Evolutionary conservation across 2,888 invertebrate species (phyloP), one percentile per base, ranked within the genome.

Genomic region (Drosophila neotestacea): DNA sequence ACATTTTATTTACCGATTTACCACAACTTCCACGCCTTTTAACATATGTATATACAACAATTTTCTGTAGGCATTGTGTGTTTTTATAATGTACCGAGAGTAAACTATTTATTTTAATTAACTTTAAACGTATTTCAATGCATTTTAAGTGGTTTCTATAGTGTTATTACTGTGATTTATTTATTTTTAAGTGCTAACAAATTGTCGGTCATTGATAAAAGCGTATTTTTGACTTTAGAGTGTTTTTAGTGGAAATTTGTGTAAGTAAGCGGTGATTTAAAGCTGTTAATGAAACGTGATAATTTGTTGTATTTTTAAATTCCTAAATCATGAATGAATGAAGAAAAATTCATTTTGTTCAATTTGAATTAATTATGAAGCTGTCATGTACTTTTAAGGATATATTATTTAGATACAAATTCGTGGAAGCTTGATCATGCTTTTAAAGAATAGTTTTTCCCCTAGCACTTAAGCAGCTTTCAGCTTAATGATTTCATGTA

Each of bases 21-120:
- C 46, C 27, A 10, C 42, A 30, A 32, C 10, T 9, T 10, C n/a
- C 27, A 39, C 41, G 59, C 59, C 39, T 30, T 27, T 27, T 44
- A 1, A 6, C 22, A 6, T 10, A 10, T 27, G n/a, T n/a, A 10
- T 27, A 27, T n/a, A 6, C 11, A 41, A 10, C 32, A 32, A 10
- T 16, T 42, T 36, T 10, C 7, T 11, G 36, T 38, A 41, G 38
- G 9, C 36, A 22, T 36, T 27, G 13, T 47, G 38, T 22, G n/a
- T 34, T 5, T 55, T 27, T 30, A 27, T 38, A 41, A 56, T 30
- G 6, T 27, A 41, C 28, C 54, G 41, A 61, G 38, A 6, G 27
- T 27, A 51, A 50, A 66, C 34, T 65, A 52, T 16, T 7, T 2
- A 30, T 70, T 70, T 70, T 55, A 51, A 77, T 62, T 62, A 52